Evolutionary conservation across 92 coral and sea anemone species (phyloP).

Genomic region (Zoanthus sansibaricus): DNA sequence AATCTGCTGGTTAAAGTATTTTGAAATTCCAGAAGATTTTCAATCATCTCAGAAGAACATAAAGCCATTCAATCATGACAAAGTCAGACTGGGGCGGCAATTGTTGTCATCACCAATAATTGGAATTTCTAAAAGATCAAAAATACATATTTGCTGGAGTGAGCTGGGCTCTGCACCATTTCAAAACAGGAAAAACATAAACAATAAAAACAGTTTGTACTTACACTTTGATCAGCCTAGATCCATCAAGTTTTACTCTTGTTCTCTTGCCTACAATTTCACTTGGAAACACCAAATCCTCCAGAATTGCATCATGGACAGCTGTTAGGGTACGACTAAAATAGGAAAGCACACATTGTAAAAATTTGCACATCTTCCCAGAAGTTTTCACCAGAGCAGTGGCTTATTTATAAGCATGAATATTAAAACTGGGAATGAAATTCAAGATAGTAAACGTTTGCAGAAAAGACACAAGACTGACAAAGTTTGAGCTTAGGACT

Average conservation of each 20-base stretch:
- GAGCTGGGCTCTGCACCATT: too few species aligned
- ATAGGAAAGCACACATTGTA: not conserved
- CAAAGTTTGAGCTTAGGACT: too few species aligned
- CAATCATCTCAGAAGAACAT: slow-evolving; percentile 40
- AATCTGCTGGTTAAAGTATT: not conserved
- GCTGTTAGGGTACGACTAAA: slow-evolving; percentile 95
- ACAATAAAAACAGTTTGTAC: slow-evolving; percentile 10
- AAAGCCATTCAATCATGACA: slow-evolving; percentile 58
- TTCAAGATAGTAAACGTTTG: too few species aligned
- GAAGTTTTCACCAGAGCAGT: too few species aligned
- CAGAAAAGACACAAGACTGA: too few species aligned
- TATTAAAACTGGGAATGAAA: too few species aligned
- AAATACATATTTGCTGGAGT: too few species aligned
- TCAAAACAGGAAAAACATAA: too few species aligned
- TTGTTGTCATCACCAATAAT: slow-evolving; percentile 61
- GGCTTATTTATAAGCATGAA: too few species aligned
- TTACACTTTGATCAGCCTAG: slow-evolving; percentile 93
- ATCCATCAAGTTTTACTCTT: slow-evolving; percentile 89
- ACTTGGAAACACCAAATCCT: slow-evolving; percentile 96
- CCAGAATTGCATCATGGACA: slow-evolving; percentile 97
- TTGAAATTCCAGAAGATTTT: not conserved
- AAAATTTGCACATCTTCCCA: not conserved
- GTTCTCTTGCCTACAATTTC: slow-evolving; percentile 98
- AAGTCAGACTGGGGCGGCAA: slow-evolving; percentile 85
- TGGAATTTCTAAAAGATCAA: not conserved